Evolutionary conservation across 92 coral and sea anemone genomes (phyloP).

Genomic region (Palythoa grandis): DNA sequence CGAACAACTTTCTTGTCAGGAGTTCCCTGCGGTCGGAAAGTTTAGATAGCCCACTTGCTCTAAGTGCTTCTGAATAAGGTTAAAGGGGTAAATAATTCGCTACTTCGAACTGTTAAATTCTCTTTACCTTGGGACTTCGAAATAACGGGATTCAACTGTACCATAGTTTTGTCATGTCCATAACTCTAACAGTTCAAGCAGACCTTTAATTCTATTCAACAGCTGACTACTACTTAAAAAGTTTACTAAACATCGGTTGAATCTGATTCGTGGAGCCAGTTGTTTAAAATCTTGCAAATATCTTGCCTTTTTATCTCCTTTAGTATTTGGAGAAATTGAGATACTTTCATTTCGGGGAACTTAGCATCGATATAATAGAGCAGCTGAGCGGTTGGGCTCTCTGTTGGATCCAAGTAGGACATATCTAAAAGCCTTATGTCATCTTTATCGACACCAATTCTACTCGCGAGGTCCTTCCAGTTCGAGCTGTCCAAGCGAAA

Average conservation of each 20-base stretch:
- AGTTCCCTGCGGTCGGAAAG: no score
- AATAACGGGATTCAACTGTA: no score
- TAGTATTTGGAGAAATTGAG: constrained; percentile 6
- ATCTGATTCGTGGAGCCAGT: constrained; percentile 21
- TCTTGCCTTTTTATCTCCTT: constrained; percentile 15
- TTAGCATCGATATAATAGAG: constrained; percentile 10
- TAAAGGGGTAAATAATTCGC: no score
- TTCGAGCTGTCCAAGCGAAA: not conserved
- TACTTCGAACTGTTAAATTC: no score
- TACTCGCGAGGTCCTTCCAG: constrained; percentile 10
- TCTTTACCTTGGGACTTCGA: no score
- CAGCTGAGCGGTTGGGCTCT: constrained; percentile 23
- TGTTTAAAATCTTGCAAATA: constrained; percentile 1
- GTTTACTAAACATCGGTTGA: not conserved
- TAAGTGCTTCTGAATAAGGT: no score
- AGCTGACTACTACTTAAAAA: no score
- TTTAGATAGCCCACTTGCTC: no score
- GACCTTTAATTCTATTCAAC: no score
- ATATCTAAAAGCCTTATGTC: not conserved
- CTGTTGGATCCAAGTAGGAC: constrained; percentile 14
- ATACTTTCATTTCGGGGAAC: not conserved
- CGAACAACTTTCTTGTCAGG: no score
- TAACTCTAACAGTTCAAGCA: no score
- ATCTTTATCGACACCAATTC: not conserved
- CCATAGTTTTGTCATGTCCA: no score